Evolutionary conservation across 2,797 vertebrate genomes (phyloP), one percentile per base, ranked within the genome.

Genomic region (Sphaeramia orbicularis): DNA sequence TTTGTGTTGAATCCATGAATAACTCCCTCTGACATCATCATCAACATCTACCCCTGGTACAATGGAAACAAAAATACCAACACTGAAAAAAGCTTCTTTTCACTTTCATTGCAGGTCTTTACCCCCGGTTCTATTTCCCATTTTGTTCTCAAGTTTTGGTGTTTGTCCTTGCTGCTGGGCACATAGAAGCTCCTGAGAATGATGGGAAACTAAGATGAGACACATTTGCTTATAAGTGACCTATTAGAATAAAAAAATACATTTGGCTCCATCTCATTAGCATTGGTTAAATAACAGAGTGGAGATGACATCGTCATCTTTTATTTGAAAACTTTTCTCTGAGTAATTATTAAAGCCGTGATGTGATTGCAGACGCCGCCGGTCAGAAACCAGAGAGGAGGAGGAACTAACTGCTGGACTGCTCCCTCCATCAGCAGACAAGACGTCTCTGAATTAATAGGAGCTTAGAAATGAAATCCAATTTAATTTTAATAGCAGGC

Each of bases 381-480:
- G 16, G 71, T 59, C 10, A 1, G 36, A 49, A 40, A 51, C 21
- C 38, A 49, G 43, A 63, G 42, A 76, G 58, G 42, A 55, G 68
- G 64, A 64, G 59, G 47, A 58, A 71, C 43, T 37, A 67, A 80
- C 38, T 54, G 63, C 65, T 24, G 59, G 74, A 45, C 43, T 6
- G 51, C 66, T 75, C 70, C 49, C 72, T 85, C 77, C 74, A 69
- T 89, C 73, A 88, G 48, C 61, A 58, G 72, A 86, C 74, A 41
- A 73, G 80, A 82, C 84, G 72, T 56, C 37, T 74, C 63, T 62
- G 72, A 84, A 89, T 89, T 85, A 89, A 91, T 86, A 87, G 77
- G 37, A 70, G 65, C 67, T 82, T 66, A 67, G 81, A 76, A 87
- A 89, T 86, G 64, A 89, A 89, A 89, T 87, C 72, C 84, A 89